Conservation (phyloP, 2,888 invertebrate genomes). For the Odontocerum albicorne region DNA sequence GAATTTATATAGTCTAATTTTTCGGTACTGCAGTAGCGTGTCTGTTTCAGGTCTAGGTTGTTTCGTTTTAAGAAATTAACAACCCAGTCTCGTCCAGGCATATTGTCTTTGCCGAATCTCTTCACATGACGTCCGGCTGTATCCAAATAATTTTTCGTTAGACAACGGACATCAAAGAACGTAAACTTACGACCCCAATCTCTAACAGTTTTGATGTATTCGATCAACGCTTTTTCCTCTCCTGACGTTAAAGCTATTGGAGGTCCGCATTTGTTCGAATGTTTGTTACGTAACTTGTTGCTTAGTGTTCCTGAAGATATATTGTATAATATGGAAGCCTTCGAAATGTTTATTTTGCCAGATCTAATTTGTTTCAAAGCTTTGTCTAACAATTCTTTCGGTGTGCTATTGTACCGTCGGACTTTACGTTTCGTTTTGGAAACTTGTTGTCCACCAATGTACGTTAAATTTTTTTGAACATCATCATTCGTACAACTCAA, state of each 20-base stretch:
- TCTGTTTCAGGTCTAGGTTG: neutral
- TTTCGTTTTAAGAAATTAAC: neutral
- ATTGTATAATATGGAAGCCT: neutral
- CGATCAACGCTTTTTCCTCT: neutral
- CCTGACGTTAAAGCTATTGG: neutral
- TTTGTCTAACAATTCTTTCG: neutral
- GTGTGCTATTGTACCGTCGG: conserved; percentile 9
- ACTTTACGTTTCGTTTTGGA: neutral
- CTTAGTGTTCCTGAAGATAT: conserved; percentile 4
- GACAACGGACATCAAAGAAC: neutral
- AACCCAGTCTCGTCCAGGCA: conserved; percentile 1
- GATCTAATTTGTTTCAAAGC: neutral
- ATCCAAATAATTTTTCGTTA: neutral
- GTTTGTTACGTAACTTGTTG: conserved; percentile 4
- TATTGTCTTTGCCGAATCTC: neutral
- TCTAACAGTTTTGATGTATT: neutral
- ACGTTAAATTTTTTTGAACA: too few species aligned
- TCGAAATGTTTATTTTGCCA: neutral
- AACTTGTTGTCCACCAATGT: too few species aligned
- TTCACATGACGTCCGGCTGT: neutral
- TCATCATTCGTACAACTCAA: neutral
- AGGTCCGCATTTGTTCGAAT: conserved; percentile 6
- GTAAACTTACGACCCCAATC: neutral
- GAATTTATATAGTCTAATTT: too few species aligned
- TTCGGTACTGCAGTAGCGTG: too few species aligned